Percentiles rank a stretch among this genome's conserved stretches.
phyloP scores from a whole-genome alignment of 2,888 invertebrate species.

The Himalopsyche anomala region DNA sequence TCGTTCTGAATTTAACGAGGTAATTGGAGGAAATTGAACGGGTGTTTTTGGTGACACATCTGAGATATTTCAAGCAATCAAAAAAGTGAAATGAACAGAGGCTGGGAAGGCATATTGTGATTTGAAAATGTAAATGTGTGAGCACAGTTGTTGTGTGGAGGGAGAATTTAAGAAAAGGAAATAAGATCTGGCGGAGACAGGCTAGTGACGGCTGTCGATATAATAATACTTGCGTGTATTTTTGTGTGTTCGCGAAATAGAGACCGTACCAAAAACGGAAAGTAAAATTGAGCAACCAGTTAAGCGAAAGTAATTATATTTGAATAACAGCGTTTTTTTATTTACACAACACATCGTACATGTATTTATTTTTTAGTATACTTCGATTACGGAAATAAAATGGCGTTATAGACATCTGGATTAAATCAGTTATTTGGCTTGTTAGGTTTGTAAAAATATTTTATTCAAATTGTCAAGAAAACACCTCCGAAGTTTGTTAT shows the following conservation, averaged over 20 bases:
- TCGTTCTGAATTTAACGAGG: slow-evolving; percentile 37
- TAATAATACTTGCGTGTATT: slow-evolving; percentile 19
- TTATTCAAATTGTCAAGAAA: too few relatives aligned
- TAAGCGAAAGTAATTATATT: background rate
- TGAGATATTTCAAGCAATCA: slow-evolving; percentile 26
- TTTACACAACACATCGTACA: background rate
- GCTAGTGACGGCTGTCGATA: slow-evolving; percentile 54
- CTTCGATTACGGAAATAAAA: too few relatives aligned
- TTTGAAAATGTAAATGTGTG: slow-evolving; percentile 21
- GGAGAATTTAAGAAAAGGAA: slow-evolving; percentile 59
- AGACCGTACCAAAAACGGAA: slow-evolving; percentile 23
- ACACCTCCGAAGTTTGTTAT: too few relatives aligned
- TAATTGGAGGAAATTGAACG: slow-evolving; percentile 50
- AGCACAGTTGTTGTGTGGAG: slow-evolving; percentile 37
- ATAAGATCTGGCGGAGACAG: slow-evolving; percentile 58
- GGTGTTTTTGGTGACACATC: slow-evolving; percentile 39
- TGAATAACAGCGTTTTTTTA: background rate
- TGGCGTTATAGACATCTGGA: too few relatives aligned
- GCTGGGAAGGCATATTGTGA: slow-evolving; percentile 13
- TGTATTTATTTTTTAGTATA: too few relatives aligned
- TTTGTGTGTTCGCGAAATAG: slow-evolving; percentile 1
- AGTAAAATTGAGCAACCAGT: slow-evolving; percentile 9
- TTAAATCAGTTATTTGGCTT: too few relatives aligned
- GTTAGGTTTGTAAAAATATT: too few relatives aligned
- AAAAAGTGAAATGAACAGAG: slow-evolving; percentile 26